Conservation (phyloP, 2,888 invertebrate species). For the Acanthosepion pharaonis region DNA sequence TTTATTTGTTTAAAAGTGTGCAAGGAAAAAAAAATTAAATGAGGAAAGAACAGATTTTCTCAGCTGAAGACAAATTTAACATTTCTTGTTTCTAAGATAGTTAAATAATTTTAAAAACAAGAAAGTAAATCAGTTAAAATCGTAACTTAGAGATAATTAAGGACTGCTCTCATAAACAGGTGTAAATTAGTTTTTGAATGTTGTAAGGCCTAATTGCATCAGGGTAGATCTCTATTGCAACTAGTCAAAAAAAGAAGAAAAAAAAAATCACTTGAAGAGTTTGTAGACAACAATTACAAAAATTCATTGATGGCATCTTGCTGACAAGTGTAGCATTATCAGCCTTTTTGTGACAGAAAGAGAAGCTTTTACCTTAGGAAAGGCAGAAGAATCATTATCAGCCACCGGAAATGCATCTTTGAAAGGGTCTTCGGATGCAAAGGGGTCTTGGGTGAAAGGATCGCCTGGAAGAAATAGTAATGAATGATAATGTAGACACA, state of each 20-base stretch:
- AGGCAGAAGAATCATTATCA: constrained; percentile 48
- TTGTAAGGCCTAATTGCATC: not conserved
- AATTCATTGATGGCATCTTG: not conserved
- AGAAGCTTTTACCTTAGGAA: constrained; percentile 44
- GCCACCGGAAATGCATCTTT: constrained; percentile 65
- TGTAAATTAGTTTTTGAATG: not conserved
- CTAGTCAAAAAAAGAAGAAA: not conserved
- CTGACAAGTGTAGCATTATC: not conserved
- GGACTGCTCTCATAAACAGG: not conserved
- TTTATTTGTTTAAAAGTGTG: no score
- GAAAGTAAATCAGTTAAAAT: no score
- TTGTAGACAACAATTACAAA: not conserved
- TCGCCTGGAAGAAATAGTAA: constrained; percentile 61
- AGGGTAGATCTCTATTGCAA: not conserved
- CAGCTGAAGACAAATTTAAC: no score
- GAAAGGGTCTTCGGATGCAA: constrained; percentile 74
- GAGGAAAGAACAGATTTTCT: no score
- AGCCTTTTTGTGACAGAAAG: not conserved
- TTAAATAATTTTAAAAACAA: no score
- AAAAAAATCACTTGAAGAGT: not conserved
- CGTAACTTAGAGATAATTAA: not conserved
- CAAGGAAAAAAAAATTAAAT: no score
- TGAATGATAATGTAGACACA: constrained; percentile 1
- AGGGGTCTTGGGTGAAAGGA: constrained; percentile 78
- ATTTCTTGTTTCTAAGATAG: no score